phyloP scores from a whole-genome alignment of 2,888 invertebrate genomes.

The Drosophila testacea region DNA sequence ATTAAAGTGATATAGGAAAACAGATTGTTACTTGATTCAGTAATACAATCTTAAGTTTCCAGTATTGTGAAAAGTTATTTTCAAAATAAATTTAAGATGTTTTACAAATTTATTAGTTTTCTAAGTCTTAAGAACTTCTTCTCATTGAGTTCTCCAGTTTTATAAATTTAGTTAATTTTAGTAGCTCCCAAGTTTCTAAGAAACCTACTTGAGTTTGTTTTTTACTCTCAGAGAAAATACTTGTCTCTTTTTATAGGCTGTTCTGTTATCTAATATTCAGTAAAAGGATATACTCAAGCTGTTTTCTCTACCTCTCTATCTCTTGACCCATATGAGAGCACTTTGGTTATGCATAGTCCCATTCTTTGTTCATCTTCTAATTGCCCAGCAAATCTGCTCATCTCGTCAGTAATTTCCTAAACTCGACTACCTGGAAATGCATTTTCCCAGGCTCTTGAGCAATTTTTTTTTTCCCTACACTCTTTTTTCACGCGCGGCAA shows the following conservation, averaged over 20 bases:
- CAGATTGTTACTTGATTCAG: no score
- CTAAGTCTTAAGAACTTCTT: not conserved
- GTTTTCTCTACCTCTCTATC: not conserved
- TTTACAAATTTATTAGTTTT: no score
- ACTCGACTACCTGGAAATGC: slow-evolving; percentile 45
- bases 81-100: not conserved
- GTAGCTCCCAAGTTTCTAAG: not conserved
- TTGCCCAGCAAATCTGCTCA: slow-evolving; percentile 47
- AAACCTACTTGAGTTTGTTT: not conserved
- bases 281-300: not conserved
- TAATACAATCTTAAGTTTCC: no score
- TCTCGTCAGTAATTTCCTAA: slow-evolving; percentile 48
- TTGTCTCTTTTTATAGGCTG: not conserved
- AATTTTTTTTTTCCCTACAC: slow-evolving; percentile 6
- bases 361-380: slow-evolving; percentile 30
- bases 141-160: not conserved
- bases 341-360: slow-evolving; percentile 6
- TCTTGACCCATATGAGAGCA: slow-evolving; percentile 29
- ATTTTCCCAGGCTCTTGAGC: slow-evolving; percentile 41
- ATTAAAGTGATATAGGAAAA: no score
- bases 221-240: not conserved
- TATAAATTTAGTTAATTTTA: not conserved
- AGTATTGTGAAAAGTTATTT: no score
- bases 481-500: slow-evolving; percentile 63
- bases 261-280: no score